phyloP scores from a whole-genome alignment of 2,113 vertebrate species.

The Bos taurus region ARS-UCD2.0 NC_037334.1:58037501-58038000 shows the following conservation, averaged over 20 bases:
- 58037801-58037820: slow-evolving; percentile 71
- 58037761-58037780: slow-evolving; percentile 64
- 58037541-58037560: background rate
- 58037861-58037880: slow-evolving; percentile 54
- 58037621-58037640: background rate
- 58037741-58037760: background rate
- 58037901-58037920: slow-evolving; percentile 56
- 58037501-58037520: background rate
- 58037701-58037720: background rate
- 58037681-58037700: background rate
- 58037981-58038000: slow-evolving; percentile 68
- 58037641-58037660: background rate
- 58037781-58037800: slow-evolving; percentile 53
- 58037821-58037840: slow-evolving; percentile 65
- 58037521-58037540: background rate
- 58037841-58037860: slow-evolving; percentile 58
- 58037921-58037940: slow-evolving; percentile 58
- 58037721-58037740: background rate
- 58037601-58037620: background rate
- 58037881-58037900: slow-evolving; percentile 69
- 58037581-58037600: background rate
- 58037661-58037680: background rate
- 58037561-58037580: background rate
- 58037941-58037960: slow-evolving; percentile 32
- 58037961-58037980: slow-evolving; percentile 64